Conservation (phyloP, 2,888 invertebrate species). For the Pecten maximus region DNA sequence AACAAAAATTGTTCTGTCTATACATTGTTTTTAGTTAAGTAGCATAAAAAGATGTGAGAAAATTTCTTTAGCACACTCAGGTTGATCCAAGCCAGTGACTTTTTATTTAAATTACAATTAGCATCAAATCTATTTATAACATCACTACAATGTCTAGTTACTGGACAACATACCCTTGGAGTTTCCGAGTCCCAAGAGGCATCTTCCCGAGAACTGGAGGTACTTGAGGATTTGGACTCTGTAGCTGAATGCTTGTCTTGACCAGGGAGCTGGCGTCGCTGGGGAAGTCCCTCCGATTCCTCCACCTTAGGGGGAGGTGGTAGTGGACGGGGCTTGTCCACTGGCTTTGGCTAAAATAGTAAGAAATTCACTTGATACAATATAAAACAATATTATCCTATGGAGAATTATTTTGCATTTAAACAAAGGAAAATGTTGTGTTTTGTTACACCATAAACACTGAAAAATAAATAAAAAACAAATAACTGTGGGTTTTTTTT, state of each 20-base stretch:
- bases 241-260: conserved; percentile 57
- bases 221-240: conserved; percentile 71
- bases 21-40: too few species aligned
- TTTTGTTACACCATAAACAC: too few species aligned
- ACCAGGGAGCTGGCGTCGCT: conserved; percentile 61
- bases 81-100: too few species aligned
- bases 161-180: conserved; percentile 64
- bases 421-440: not conserved
- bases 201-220: conserved; percentile 75
- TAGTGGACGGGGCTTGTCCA: conserved; percentile 74
- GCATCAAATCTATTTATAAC: too few species aligned
- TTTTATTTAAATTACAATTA: too few species aligned
- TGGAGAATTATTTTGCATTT: not conserved
- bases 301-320: conserved; percentile 73
- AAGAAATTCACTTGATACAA: not conserved
- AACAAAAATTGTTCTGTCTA: too few species aligned
- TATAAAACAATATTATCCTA: conserved; percentile 10
- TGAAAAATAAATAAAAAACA: not conserved
- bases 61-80: too few species aligned
- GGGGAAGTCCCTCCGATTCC: conserved; percentile 71
- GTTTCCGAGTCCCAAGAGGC: conserved; percentile 66
- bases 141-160: not conserved
- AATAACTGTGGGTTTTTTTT: too few species aligned
- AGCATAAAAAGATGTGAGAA: too few species aligned
- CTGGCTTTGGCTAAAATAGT: conserved; percentile 70